Evolutionary conservation across 2,888 invertebrate genomes (phyloP), one percentile per base, ranked within the genome.

Genomic region (Hecatera dysodea): DNA sequence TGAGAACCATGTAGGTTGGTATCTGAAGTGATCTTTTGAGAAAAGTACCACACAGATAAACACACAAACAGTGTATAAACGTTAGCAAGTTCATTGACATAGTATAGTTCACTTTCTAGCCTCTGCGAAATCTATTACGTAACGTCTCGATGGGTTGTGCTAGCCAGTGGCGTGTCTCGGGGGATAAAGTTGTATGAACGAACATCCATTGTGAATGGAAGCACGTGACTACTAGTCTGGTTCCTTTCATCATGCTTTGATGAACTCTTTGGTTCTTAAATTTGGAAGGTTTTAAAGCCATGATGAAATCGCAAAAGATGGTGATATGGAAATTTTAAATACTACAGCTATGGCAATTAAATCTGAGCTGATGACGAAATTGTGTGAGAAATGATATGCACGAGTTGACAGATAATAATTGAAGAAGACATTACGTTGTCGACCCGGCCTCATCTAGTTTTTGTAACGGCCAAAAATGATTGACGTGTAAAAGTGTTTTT

Each of bases 21-120:
- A n/a, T n/a, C n/a, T n/a, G n/a, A n/a, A n/a, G n/a, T n/a, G n/a
- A n/a, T n/a, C n/a, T n/a, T n/a, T n/a, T n/a, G n/a, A n/a, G n/a
- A n/a, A n/a, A n/a, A n/a, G n/a, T n/a, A n/a, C n/a, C n/a, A n/a
- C n/a, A n/a, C n/a, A n/a, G n/a, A n/a, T n/a, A n/a, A 24, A 24
- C 24, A 15, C 17, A 2, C 17, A 42, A 4, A 17, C 1, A 15
- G 1, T 39, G 17, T 29, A 29, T 74, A 55, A 75, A 75, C 56
- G 33, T 75, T 55, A 67, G 33, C 42, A 56, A 68, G 68, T 75
- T 72, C 68, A 75, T 75, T 67, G 48, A 75, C 72, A 53, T 39
- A 48, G 27, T 27, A 22, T 22, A 72, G 29, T 56, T 71, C 39
- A 75, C 68, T 68, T 72, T 76, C 55, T 42, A 75, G 8, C 15